Percentiles rank a stretch among this genome's conserved stretches.
phyloP scores from a whole-genome alignment of 1,140 invertebrate genomes.

The Leptinotarsa texana region DNA sequence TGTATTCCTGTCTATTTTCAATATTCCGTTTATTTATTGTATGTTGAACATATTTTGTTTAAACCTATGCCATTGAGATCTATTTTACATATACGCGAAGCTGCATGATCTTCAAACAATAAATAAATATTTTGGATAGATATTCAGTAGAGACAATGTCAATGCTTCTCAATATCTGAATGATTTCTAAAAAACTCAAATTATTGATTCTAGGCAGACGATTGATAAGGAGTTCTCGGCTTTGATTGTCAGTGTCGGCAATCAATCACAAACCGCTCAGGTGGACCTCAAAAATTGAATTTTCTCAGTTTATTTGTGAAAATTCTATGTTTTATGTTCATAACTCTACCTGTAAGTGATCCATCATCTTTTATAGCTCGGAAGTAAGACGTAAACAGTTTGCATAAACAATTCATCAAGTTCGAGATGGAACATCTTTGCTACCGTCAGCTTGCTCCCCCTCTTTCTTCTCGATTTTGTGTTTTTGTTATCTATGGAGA shows the following conservation, averaged over 20 bases:
- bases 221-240: neutral
- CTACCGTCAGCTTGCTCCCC: neutral
- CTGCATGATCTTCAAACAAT: too few relatives aligned
- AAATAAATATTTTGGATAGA: too few relatives aligned
- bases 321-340: neutral
- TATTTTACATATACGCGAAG: too few relatives aligned
- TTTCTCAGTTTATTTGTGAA: neutral
- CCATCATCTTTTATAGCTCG: conserved; percentile 5
- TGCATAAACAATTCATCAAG: neutral
- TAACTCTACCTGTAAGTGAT: neutral
- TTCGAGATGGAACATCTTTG: neutral
- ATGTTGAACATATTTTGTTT: too few relatives aligned
- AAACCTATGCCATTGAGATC: too few relatives aligned
- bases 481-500: too few relatives aligned
- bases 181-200: neutral
- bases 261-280: too few relatives aligned
- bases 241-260: too few relatives aligned
- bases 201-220: neutral
- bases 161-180: neutral
- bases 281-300: neutral
- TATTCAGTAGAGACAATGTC: neutral
- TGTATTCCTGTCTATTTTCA: too few relatives aligned
- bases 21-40: too few relatives aligned
- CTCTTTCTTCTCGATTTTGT: neutral
- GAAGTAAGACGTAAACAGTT: neutral